Conservation (phyloP, 2,888 invertebrate genomes). For the Ichneumon xanthorius region DNA sequence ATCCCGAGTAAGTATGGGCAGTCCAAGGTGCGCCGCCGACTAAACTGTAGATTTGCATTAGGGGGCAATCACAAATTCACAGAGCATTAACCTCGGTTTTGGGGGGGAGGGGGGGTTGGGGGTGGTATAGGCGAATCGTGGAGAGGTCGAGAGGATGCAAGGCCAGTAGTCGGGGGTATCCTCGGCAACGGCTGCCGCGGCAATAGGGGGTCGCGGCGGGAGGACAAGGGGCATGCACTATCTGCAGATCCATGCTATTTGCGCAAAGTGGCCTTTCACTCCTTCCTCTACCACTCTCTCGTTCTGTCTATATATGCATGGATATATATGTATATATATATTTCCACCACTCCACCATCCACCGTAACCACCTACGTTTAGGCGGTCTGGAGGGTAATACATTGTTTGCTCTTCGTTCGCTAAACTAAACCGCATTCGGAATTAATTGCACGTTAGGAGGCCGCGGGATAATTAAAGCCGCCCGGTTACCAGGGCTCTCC, state of each 20-base stretch:
- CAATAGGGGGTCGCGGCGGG: constrained; percentile 61
- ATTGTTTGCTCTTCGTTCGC: constrained; percentile 82
- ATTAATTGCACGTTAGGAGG: constrained; percentile 82
- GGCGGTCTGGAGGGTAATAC: constrained; percentile 79
- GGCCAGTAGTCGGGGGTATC: constrained; percentile 62
- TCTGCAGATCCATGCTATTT: constrained; percentile 81
- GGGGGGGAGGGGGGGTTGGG: constrained; percentile 56
- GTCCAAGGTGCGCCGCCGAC: constrained; percentile 57
- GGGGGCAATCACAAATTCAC: constrained; percentile 79
- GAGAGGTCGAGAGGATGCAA: constrained; percentile 70
- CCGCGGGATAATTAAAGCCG: constrained; percentile 82
- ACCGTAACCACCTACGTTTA: constrained; percentile 80
- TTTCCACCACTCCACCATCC: constrained; percentile 64
- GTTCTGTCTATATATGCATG: background rate
- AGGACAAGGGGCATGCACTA: constrained; percentile 76
- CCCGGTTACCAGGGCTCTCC: constrained; percentile 75
- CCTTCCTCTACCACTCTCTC: constrained; percentile 38
- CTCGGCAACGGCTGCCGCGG: constrained; percentile 64
- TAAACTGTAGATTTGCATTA: constrained; percentile 73
- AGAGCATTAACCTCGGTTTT: constrained; percentile 76
- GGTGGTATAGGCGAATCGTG: constrained; percentile 57
- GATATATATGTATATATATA: background rate
- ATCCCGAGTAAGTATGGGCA: constrained; percentile 57
- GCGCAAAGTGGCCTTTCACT: constrained; percentile 78
- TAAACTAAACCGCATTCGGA: constrained; percentile 83